Conservation (phyloP, 1,140 invertebrate genomes). For the Leptopilina clavipes region DNA sequence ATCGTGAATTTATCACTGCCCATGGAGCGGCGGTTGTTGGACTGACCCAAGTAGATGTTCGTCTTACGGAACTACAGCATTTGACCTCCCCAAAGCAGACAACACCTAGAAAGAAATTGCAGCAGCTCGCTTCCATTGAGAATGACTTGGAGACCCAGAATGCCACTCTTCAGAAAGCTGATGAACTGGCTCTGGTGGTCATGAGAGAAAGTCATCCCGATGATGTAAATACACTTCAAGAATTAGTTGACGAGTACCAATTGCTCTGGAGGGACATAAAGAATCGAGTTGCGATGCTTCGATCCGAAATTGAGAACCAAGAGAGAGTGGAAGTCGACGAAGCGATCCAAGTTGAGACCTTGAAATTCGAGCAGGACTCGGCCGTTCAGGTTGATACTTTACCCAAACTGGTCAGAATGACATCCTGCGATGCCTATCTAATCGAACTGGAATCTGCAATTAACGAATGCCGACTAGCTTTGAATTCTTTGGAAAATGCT, state of each 20-base stretch:
- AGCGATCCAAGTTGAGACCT: conserved; percentile 82
- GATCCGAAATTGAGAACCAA: conserved; percentile 70
- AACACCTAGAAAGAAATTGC: conserved; percentile 66
- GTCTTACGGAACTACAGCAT: conserved; percentile 81
- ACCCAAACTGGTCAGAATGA: conserved; percentile 79
- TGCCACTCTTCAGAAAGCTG: conserved; percentile 75
- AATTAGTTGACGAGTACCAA: conserved; percentile 82
- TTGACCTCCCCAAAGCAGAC: conserved; percentile 73
- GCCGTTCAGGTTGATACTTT: conserved; percentile 87
- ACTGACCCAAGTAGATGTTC: conserved; percentile 81
- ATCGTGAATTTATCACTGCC: conserved; percentile 81
- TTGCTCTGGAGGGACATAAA: conserved; percentile 80
- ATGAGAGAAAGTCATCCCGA: conserved; percentile 76
- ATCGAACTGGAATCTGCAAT: conserved; percentile 83
- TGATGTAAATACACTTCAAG: conserved; percentile 77
- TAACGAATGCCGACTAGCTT: conserved; percentile 76
- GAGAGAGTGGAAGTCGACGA: conserved; percentile 75
- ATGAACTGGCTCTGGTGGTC: conserved; percentile 77
- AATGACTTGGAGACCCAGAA: conserved; percentile 76
- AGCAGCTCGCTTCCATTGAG: conserved; percentile 76
- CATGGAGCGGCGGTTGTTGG: conserved; percentile 82
- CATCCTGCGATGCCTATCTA: conserved; percentile 86
- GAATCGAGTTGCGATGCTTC: conserved; percentile 73
- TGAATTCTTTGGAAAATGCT: conserved; percentile 76
- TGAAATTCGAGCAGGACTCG: conserved; percentile 84